Conservation (phyloP, 2,113 vertebrate species). For the Gadus chalcogrammus region DNA sequence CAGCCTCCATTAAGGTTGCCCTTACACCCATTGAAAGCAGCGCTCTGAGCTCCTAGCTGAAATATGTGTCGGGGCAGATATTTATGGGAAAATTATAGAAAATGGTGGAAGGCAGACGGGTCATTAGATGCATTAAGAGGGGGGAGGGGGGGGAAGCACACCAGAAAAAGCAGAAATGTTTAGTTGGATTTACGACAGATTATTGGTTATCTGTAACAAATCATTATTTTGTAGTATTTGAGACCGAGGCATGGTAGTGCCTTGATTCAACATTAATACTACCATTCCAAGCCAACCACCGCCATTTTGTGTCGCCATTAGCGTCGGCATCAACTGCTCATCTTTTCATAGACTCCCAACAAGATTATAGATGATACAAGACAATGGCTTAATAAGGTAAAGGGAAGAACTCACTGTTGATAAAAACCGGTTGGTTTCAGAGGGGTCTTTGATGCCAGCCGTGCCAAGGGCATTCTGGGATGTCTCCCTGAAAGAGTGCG, state of each 20-base stretch:
- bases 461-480: conserved; percentile 21
- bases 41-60: conserved; percentile 12
- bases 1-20: conserved; percentile 36
- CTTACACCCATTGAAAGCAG: background rate
- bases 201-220: too few species aligned
- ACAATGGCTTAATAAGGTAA: conserved; percentile 6
- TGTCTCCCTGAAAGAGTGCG: conserved; percentile 42
- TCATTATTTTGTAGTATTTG: too few species aligned
- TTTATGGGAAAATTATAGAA: conserved; percentile 1
- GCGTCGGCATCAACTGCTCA: background rate
- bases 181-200: too few species aligned
- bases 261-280: background rate
- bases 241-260: background rate
- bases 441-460: conserved; percentile 10
- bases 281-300: background rate
- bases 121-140: too few species aligned
- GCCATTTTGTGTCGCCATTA: background rate
- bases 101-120: background rate
- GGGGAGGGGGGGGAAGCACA: too few species aligned
- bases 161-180: too few species aligned
- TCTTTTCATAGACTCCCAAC: background rate
- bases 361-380: background rate
- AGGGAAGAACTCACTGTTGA: conserved; percentile 4
- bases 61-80: conserved; percentile 6
- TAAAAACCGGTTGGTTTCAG: conserved; percentile 34